These are phyloP conservation scores for Pachliopta kotzebuea DNA, from an alignment of 2,888 invertebrate species.

Conservation along the genomic window DNA sequence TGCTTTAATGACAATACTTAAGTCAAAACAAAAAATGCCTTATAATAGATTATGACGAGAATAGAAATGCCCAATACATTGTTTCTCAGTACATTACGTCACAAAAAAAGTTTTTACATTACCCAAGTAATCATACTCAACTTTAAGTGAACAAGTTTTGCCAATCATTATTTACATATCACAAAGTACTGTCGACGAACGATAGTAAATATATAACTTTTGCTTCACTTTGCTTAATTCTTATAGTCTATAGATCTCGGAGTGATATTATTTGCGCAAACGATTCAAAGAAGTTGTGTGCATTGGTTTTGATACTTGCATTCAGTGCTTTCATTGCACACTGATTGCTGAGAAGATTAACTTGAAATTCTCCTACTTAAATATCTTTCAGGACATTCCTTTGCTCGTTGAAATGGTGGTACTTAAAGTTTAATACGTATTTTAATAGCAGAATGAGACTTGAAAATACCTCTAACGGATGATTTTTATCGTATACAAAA, in stretches of 20 bases:
- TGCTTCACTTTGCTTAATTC: conserved; percentile 3
- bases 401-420: too few species aligned
- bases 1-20: too few species aligned
- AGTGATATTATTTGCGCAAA: conserved; percentile 23
- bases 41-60: too few species aligned
- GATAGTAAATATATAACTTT: neutral
- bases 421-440: too few species aligned
- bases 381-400: neutral
- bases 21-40: too few species aligned
- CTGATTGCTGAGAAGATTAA: conserved; percentile 13
- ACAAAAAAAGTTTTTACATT: conserved; percentile 21
- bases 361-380: conserved; percentile 11
- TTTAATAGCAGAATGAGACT: too few species aligned
- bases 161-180: neutral
- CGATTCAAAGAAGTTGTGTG: conserved; percentile 4
- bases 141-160: neutral
- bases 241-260: conserved; percentile 1
- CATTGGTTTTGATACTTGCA: conserved; percentile 11
- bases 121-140: conserved; percentile 2
- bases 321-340: conserved; percentile 19
- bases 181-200: neutral
- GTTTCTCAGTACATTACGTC: too few species aligned
- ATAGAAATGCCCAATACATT: too few species aligned
- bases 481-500: too few species aligned
- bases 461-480: too few species aligned